Evolutionary conservation across 1,140 invertebrate genomes (phyloP).

Genomic region (Danaus melanippus): DNA sequence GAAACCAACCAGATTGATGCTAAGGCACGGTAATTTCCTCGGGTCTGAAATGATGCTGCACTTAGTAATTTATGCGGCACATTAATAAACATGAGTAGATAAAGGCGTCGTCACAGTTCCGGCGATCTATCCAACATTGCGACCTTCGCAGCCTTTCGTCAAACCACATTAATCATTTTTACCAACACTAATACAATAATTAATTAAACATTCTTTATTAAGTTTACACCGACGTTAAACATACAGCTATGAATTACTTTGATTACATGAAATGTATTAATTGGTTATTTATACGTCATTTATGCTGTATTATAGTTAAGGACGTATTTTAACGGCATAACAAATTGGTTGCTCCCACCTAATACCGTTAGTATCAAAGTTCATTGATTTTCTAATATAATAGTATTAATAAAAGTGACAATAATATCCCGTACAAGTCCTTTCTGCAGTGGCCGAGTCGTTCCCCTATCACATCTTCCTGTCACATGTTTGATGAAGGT

Average conservation of each 20-base stretch:
- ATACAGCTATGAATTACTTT: no score
- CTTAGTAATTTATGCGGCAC: slow-evolving; percentile 39
- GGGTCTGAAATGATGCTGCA: slow-evolving; percentile 29
- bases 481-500: slow-evolving; percentile 13
- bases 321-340: no score
- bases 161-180: neutral
- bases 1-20: slow-evolving; percentile 30
- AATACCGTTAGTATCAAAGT: no score
- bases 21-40: slow-evolving; percentile 32
- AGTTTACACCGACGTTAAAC: no score
- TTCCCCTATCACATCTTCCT: slow-evolving; percentile 5
- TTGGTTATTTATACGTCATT: no score
- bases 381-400: neutral
- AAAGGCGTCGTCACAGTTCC: slow-evolving; percentile 29
- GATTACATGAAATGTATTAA: no score
- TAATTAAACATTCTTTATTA: neutral
- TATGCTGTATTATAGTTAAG: no score
- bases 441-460: slow-evolving; percentile 3
- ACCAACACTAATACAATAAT: neutral
- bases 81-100: slow-evolving; percentile 47
- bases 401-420: slow-evolving; percentile 10
- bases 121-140: slow-evolving; percentile 11
- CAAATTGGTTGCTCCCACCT: no score
- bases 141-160: slow-evolving; percentile 9
- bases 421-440: slow-evolving; percentile 2